These are phyloP conservation scores for Stomorhina lunata DNA, from an alignment of 2,888 invertebrate species.

Conservation along the genomic window DNA sequence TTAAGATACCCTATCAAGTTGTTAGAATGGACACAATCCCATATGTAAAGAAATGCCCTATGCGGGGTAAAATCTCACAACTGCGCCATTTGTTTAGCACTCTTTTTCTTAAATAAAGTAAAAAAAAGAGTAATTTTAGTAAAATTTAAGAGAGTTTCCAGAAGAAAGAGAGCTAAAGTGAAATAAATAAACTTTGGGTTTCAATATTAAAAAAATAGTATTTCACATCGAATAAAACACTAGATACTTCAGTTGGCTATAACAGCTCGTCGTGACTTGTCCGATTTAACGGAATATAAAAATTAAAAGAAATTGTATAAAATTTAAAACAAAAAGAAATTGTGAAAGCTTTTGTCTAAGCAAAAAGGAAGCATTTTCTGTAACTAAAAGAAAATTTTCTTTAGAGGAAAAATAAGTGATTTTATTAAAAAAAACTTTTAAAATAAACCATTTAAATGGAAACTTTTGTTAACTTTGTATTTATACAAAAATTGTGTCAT, in stretches of 20 bases:
- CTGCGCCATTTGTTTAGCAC: neutral
- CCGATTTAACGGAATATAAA: neutral
- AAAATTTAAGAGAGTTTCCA: neutral
- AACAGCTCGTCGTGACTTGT: conserved; percentile 45
- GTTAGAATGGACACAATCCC: too few species aligned
- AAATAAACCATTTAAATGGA: conserved; percentile 50
- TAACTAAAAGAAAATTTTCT: too few species aligned
- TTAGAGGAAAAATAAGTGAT: neutral
- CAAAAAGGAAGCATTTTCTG: too few species aligned
- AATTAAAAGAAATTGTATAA: neutral
- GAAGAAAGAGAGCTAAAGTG: neutral
- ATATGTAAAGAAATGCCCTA: too few species aligned
- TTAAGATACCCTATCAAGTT: too few species aligned
- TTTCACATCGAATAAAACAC: conserved; percentile 19
- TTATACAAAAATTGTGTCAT: conserved; percentile 33
- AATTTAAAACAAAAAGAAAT: neutral
- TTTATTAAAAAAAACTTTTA: conserved; percentile 6
- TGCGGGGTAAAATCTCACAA: neutral
- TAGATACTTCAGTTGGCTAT: conserved; percentile 48
- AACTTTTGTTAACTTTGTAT: conserved; percentile 55
- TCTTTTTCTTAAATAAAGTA: too few species aligned
- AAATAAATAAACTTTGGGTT: neutral
- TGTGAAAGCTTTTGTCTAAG: too few species aligned
- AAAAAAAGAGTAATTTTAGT: neutral
- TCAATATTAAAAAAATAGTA: neutral